Evolutionary conservation across 2,113 vertebrate genomes (phyloP), one percentile per base, ranked within the genome.

Genomic region (Notothenia rossii): DNA sequence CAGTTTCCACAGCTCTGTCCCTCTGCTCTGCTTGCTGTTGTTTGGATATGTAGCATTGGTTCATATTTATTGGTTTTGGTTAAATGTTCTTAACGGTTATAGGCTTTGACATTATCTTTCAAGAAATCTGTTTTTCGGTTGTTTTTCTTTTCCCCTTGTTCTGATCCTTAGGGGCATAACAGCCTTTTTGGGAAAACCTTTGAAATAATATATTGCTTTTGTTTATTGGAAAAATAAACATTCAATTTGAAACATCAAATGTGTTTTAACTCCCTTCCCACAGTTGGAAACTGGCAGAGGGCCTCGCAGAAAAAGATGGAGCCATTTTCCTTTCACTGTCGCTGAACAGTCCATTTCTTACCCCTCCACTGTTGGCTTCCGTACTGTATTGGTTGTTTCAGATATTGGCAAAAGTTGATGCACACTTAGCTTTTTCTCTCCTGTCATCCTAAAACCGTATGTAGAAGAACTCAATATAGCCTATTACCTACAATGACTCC

Each of bases 1-100:
- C 79, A 83, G 77, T 86, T 84, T 85, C 71, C 85, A 93, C 79
- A 89, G 84, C 50, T 59, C 77, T 76, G 81, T 51, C 61, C 50
- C 56, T 79, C 65, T 89, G 75, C 54, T 53, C 46, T 60, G 54
- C 64, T 74, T 33, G 40, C 65, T 67, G 58, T 78, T 70, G 62
- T 71, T 74, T 69, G 25, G 48, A 81, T 69, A 63, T 75, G 61
- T 36, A 49, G 78, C 60, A 59, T 68, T 63, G 48, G 63, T 65
- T 64, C 46, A 61, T 63, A 54, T 67, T 5, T 67, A 10, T 48
- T 43, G 59, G 51, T 51, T 50, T 73, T 70, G 29, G 15, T 85
- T 36, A 59, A 67, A 77, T 59, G 73, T 25, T 64, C 54, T 51
- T 43, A 60, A 79, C 36, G 45, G 54, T 56, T 53, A 0, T 53